A percentile compares a stretch with the other conserved stretches of the same genome.
These are phyloP conservation scores for Zootermopsis nevadensis DNA, from an alignment of 2,888 invertebrate genomes.

Conservation along the genomic window DNA sequence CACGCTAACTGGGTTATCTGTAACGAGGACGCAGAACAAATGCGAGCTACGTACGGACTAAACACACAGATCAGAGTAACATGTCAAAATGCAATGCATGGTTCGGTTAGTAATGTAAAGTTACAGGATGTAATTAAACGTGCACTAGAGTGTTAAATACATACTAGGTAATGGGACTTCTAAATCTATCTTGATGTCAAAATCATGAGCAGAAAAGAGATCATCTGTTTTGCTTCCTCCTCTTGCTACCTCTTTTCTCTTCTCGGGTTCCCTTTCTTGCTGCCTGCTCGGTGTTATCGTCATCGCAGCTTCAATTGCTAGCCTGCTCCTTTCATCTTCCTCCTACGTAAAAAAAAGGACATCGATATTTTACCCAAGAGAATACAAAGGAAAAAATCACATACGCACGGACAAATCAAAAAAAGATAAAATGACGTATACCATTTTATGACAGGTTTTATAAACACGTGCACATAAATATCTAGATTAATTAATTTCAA, in stretches of 20 bases:
- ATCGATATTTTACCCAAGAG: neutral
- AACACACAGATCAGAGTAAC: too few relatives aligned
- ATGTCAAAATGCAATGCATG: too few relatives aligned
- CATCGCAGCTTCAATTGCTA: slow-evolving; percentile 53
- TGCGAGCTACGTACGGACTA: too few relatives aligned
- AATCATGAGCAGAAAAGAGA: slow-evolving; percentile 80
- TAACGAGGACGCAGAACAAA: too few relatives aligned
- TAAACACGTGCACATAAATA: too few relatives aligned
- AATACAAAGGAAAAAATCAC: too few relatives aligned
- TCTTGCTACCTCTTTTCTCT: slow-evolving; percentile 55
- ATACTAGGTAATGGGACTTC: slow-evolving; percentile 85
- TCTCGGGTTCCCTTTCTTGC: slow-evolving; percentile 55
- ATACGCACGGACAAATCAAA: too few relatives aligned
- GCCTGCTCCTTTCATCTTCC: slow-evolving; percentile 44
- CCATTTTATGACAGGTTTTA: too few relatives aligned
- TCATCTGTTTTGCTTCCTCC: slow-evolving; percentile 61
- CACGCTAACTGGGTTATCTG: slow-evolving; percentile 76
- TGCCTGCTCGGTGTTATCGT: slow-evolving; percentile 51
- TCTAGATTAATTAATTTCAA: too few relatives aligned
- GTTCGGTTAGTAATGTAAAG: too few relatives aligned
- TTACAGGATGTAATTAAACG: too few relatives aligned
- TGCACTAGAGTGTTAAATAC: slow-evolving; percentile 57
- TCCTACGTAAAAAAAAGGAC: slow-evolving; percentile 16
- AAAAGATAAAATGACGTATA: too few relatives aligned
- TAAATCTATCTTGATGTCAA: slow-evolving; percentile 94